Evolutionary conservation across 1,140 invertebrate genomes (phyloP).

Genomic region (Drosophila novamexicana): DNA sequence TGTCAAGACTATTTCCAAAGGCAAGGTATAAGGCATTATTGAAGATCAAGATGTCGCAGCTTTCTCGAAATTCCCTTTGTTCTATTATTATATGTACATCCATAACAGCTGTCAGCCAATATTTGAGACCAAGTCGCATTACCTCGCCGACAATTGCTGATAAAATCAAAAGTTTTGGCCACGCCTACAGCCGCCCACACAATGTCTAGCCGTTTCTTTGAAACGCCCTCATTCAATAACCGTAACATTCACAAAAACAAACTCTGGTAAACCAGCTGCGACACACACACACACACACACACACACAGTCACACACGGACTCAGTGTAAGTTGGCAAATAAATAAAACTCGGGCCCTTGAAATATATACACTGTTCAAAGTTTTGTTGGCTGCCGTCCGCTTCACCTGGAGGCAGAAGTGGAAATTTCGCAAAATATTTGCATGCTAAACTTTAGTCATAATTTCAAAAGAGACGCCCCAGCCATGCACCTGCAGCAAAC

Average conservation of each 20-base stretch:
- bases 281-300: conserved; percentile 22
- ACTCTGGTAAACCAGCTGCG: conserved; percentile 53
- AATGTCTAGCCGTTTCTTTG: conserved; percentile 17
- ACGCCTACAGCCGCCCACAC: conserved; percentile 23
- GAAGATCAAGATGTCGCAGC: too few relatives aligned
- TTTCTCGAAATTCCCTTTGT: conserved; percentile 13
- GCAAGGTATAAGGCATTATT: too few relatives aligned
- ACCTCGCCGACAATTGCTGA: conserved; percentile 72
- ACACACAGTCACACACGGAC: conserved; percentile 10
- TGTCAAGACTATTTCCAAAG: too few relatives aligned
- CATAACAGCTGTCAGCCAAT: conserved; percentile 44
- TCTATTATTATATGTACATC: conserved; percentile 33
- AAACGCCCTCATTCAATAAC: conserved; percentile 65
- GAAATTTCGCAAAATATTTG: conserved; percentile 80
- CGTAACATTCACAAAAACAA: conserved; percentile 58
- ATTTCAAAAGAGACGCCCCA: conserved; percentile 50
- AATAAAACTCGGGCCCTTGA: conserved; percentile 64
- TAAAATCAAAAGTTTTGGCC: conserved; percentile 73
- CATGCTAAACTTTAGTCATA: conserved; percentile 80
- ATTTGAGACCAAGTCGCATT: conserved; percentile 60
- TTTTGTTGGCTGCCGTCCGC: conserved; percentile 53
- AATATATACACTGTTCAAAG: conserved; percentile 59
- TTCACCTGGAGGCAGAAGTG: conserved; percentile 62
- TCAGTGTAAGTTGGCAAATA: conserved; percentile 64
- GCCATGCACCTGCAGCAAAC: neutral